Percentiles rank a stretch among this genome's conserved stretches.
Conservation (phyloP, 2,888 invertebrate species). For the Thereva nobilitata region DNA sequence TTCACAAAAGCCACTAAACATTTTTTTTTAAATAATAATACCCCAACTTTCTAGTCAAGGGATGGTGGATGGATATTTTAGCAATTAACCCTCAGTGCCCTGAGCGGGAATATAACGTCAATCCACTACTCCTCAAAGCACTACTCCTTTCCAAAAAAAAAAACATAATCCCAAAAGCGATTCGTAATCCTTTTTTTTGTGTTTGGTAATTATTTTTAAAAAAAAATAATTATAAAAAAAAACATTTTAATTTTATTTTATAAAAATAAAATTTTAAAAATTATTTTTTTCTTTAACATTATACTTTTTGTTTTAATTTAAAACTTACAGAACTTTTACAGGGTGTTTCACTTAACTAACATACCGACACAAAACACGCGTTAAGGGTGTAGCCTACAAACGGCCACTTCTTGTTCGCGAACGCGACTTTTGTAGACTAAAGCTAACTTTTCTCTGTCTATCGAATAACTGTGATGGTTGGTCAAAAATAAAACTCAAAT, state of each 20-base stretch:
- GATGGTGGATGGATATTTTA: no score
- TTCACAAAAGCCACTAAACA: no score
- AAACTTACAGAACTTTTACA: slow-evolving; percentile 60
- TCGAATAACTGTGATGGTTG: slow-evolving; percentile 27
- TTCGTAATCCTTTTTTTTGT: no score
- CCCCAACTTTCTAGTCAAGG: no score
- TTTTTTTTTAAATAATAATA: no score
- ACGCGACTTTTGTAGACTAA: slow-evolving; percentile 60
- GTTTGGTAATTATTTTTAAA: no score
- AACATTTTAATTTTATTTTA: neutral
- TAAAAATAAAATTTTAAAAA: slow-evolving; percentile 7
- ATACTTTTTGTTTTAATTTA: slow-evolving; percentile 37
- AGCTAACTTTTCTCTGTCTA: slow-evolving; percentile 36
- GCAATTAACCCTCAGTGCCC: no score
- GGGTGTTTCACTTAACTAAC: slow-evolving; percentile 60
- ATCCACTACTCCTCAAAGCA: no score
- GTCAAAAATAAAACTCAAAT: slow-evolving; percentile 21
- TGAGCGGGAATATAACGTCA: no score
- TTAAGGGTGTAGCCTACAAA: slow-evolving; percentile 56
- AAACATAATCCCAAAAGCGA: no score
- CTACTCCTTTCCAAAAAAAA: no score
- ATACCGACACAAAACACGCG: slow-evolving; percentile 60
- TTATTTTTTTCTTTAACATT: slow-evolving; percentile 17
- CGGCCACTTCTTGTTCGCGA: slow-evolving; percentile 59
- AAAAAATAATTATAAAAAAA: neutral